A percentile compares a stretch with the other conserved stretches of the same genome.
These are phyloP conservation scores for Ormia ochracea DNA, from an alignment of 2,888 invertebrate species.

Conservation along the genomic window DNA sequence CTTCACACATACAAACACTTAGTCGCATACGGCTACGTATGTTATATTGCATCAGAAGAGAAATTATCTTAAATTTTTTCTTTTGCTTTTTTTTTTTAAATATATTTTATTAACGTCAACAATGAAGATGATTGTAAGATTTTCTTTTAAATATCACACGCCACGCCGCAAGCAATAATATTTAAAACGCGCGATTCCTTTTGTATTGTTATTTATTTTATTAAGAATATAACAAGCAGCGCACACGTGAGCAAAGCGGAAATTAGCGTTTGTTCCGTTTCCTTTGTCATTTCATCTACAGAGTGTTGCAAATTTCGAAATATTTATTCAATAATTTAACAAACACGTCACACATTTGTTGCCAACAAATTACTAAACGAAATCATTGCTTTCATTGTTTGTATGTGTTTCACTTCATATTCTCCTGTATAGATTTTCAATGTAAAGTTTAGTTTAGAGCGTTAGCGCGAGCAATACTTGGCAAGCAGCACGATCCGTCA, in stretches of 20 bases:
- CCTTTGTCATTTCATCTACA: constrained; percentile 19
- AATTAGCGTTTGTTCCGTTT: constrained; percentile 35
- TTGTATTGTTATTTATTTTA: constrained; percentile 38
- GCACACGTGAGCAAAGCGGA: constrained; percentile 40
- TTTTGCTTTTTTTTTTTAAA: not conserved
- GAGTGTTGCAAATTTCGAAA: not conserved
- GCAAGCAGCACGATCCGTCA: constrained; percentile 76
- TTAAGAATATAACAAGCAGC: constrained; percentile 2
- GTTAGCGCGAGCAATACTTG: constrained; percentile 61
- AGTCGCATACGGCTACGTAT: not conserved
- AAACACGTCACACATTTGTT: not conserved
- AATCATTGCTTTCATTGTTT: not conserved
- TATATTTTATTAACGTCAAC: constrained; percentile 39
- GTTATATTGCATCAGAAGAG: constrained; percentile 24
- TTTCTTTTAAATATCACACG: constrained; percentile 34
- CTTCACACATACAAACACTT: constrained; percentile 2
- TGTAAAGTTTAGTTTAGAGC: constrained; percentile 50
- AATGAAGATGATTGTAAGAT: constrained; percentile 29
- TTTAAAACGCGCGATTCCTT: constrained; percentile 46
- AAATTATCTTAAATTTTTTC: not conserved
- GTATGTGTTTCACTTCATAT: constrained; percentile 6
- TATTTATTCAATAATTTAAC: not conserved
- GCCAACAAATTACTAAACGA: not conserved
- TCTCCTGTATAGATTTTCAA: not conserved
- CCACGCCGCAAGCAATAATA: not conserved